Base-by-base conservation (phyloP, 2,888 invertebrate genomes). In the Mesorhabditis belari region DNA sequence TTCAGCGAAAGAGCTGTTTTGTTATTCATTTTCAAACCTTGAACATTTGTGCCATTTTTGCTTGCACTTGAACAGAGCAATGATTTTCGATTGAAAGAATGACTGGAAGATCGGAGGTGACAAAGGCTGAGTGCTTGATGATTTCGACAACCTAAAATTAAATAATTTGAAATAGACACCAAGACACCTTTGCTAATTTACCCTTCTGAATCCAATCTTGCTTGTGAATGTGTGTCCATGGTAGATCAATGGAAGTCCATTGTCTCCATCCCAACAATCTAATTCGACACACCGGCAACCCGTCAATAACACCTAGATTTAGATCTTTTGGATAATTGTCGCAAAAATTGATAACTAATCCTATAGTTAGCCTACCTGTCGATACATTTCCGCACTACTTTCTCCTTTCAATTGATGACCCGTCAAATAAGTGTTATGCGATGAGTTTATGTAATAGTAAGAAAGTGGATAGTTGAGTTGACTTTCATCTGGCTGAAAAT, bases 251-350 rank as follows among this genome's bases (percentile, higher is more conserved):
- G 93, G 94, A 70, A 88, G 88, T n/a, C 92, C 93, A 76, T 94
- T 92, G 69, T 94, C 93, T 0, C 94, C 94, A 79, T 95, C 94
- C 91, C 92, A 94, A 82, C 93, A 93, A 82, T 94, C 94, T 67
- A 94, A 85, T 81, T 94, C 94, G 2, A 94, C 91, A 81, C 93
- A 94, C 17, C 94, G 88, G 82, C 93, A 94, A 50, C 93, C 94
- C 24, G 91, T 89, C 73, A 92, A 85, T 64, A 93, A 85, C 27
- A 93, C 92, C 83, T 84, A 29, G 24, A 35, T 35, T 35, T 35
- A 35, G 12, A 35, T 35, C n/a, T 35, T 35, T 35, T 35, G 44
- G 12, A 17, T 9, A 17, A n/a, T 2, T 35, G n/a, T 35, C n/a
- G 12, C 44, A 35, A 35, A n/a, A 17, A 35, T 35, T 35, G 1